phyloP scores from a whole-genome alignment of 2,888 invertebrate genomes.

The Trachelus tabidus region DNA sequence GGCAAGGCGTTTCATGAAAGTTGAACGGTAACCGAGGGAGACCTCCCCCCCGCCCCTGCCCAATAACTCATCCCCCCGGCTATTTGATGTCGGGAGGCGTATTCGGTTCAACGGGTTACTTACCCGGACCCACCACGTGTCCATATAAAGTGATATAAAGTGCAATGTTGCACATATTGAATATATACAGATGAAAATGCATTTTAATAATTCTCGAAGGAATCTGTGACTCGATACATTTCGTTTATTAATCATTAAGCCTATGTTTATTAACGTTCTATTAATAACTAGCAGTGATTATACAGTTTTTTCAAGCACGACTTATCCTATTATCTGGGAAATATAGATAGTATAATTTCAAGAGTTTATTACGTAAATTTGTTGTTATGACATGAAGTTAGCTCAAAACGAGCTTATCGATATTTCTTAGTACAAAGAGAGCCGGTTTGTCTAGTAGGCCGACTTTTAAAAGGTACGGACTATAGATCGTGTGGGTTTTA shows the following conservation, averaged over 20 bases:
- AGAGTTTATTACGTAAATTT: background rate
- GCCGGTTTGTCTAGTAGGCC: slow-evolving; percentile 14
- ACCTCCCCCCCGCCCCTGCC: background rate
- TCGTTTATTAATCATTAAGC: background rate
- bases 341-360: background rate
- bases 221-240: background rate
- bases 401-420: background rate
- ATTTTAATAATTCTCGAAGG: background rate
- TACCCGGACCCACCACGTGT: background rate
- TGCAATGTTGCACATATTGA: background rate
- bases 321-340: background rate
- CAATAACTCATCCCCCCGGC: slow-evolving; percentile 3
- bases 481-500: slow-evolving; percentile 32
- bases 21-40: slow-evolving; percentile 1
- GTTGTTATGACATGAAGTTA: background rate
- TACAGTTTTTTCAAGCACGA: background rate
- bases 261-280: background rate
- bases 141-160: background rate
- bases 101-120: background rate
- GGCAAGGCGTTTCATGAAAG: background rate
- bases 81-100: background rate
- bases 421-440: background rate
- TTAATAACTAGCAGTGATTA: background rate
- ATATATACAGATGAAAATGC: background rate
- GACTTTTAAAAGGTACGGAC: slow-evolving; percentile 5